These are phyloP conservation scores for Sphaeridia pumilis DNA, from an alignment of 2,888 invertebrate species.

Conservation along the genomic window DNA sequence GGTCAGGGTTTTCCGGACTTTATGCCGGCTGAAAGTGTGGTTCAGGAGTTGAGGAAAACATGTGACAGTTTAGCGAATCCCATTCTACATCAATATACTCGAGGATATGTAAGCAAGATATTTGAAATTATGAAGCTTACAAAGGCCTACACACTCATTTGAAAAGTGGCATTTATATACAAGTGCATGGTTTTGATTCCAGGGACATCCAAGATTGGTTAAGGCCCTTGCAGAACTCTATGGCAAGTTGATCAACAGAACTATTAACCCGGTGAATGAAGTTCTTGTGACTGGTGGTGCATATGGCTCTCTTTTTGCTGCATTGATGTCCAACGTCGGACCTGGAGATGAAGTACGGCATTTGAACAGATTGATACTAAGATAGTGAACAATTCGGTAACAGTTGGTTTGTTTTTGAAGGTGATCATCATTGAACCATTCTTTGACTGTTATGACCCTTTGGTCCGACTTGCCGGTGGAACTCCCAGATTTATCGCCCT, in stretches of 20 bases:
- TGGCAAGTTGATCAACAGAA: constrained; percentile 58
- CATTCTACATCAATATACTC: constrained; percentile 78
- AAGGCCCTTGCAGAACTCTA: constrained; percentile 74
- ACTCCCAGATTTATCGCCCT: constrained; percentile 75
- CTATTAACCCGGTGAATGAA: constrained; percentile 75
- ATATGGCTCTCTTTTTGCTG: constrained; percentile 81
- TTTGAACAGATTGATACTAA: too few species aligned
- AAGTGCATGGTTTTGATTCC: constrained; percentile 36
- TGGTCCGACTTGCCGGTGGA: constrained; percentile 63
- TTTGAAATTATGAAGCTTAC: not conserved
- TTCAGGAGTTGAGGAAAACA: constrained; percentile 51
- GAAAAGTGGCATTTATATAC: not conserved
- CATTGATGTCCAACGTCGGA: constrained; percentile 51
- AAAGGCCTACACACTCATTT: not conserved
- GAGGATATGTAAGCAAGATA: constrained; percentile 70
- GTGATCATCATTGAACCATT: constrained; percentile 35
- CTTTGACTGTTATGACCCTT: constrained; percentile 33
- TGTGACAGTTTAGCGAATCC: constrained; percentile 57
- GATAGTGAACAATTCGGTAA: too few species aligned
- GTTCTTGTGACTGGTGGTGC: constrained; percentile 84
- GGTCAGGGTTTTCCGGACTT: constrained; percentile 96
- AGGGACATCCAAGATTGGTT: constrained; percentile 88
- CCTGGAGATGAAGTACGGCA: constrained; percentile 30
- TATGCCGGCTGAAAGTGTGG: constrained; percentile 62
- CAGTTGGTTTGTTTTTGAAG: constrained; percentile 12